Percentiles rank a stretch among this genome's conserved stretches.
Evolutionary conservation across 2,888 invertebrate genomes (phyloP).

Genomic region (Epirrhoe alternata): DNA sequence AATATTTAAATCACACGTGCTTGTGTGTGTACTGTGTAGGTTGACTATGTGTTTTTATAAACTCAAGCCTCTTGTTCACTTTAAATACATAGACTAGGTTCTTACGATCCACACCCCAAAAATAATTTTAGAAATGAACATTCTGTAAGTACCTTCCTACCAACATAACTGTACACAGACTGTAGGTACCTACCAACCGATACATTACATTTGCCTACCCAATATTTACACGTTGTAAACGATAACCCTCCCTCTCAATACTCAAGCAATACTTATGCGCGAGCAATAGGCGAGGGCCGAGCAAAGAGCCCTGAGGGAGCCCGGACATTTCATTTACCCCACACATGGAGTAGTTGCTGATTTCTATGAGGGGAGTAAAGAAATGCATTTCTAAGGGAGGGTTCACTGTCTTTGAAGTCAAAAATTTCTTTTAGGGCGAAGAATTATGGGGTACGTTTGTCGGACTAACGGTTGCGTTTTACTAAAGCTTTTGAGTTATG

Average conservation of each 20-base stretch:
- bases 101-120: no score
- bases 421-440: conserved; percentile 44
- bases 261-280: conserved; percentile 64
- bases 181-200: conserved; percentile 41
- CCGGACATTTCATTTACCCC: conserved; percentile 69
- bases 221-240: conserved; percentile 76
- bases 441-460: conserved; percentile 39
- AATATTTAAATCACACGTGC: no score
- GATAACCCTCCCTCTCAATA: conserved; percentile 58
- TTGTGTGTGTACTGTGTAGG: no score
- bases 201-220: conserved; percentile 47
- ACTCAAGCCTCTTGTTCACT: no score
- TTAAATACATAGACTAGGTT: no score
- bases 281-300: conserved; percentile 52
- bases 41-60: no score
- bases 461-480: conserved; percentile 40
- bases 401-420: conserved; percentile 51
- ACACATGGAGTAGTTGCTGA: conserved; percentile 60
- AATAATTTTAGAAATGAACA: no score
- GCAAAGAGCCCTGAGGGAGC: conserved; percentile 63
- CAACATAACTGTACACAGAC: no score
- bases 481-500: conserved; percentile 32
- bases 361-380: conserved; percentile 51
- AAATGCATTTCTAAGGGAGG: conserved; percentile 59
- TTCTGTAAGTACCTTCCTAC: no score